phyloP scores from a whole-genome alignment of 2,888 invertebrate species.

The Hyposoter didymator region DNA sequence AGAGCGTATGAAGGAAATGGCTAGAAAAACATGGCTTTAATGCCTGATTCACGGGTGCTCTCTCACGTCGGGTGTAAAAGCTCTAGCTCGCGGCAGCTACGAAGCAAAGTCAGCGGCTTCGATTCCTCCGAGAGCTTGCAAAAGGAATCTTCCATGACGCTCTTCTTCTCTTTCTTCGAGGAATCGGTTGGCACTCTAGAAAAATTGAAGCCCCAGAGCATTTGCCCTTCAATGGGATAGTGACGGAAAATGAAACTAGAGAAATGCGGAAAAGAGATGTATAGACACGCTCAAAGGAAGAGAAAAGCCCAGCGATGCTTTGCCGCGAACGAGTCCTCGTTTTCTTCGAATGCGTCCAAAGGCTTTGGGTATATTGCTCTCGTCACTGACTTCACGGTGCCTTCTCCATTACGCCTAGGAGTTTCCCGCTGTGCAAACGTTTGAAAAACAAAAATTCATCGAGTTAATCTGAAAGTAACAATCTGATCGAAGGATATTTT shows the following conservation, averaged over 20 bases:
- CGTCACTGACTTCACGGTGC: neutral
- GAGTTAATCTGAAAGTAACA: slow-evolving; percentile 1
- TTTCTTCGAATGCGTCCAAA: slow-evolving; percentile 42
- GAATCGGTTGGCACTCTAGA: slow-evolving; percentile 50
- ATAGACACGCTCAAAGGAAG: neutral
- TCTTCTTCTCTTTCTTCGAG: slow-evolving; percentile 23
- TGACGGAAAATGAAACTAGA: slow-evolving; percentile 3
- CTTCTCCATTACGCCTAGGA: slow-evolving; percentile 13
- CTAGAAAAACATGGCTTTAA: slow-evolving; percentile 58
- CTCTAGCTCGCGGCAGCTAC: slow-evolving; percentile 48
- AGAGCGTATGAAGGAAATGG: slow-evolving; percentile 32
- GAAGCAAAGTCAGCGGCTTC: slow-evolving; percentile 64
- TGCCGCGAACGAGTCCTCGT: slow-evolving; percentile 20
- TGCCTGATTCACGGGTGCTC: slow-evolving; percentile 42
- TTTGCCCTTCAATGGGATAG: slow-evolving; percentile 16
- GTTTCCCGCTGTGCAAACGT: slow-evolving; percentile 17
- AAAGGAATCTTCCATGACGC: slow-evolving; percentile 30
- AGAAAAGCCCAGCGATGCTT: slow-evolving; percentile 3
- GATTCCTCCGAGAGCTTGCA: slow-evolving; percentile 61
- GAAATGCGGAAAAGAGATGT: slow-evolving; percentile 11
- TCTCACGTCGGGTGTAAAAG: slow-evolving; percentile 26
- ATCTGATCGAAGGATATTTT: neutral
- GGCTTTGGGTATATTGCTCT: slow-evolving; percentile 38
- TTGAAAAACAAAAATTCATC: slow-evolving; percentile 15
- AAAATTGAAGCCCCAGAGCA: slow-evolving; percentile 59